Percentiles rank a stretch among this genome's conserved stretches.
These are phyloP conservation scores for Malthinus seriepunctatus DNA, from an alignment of 2,888 invertebrate genomes.

Conservation along the genomic window DNA sequence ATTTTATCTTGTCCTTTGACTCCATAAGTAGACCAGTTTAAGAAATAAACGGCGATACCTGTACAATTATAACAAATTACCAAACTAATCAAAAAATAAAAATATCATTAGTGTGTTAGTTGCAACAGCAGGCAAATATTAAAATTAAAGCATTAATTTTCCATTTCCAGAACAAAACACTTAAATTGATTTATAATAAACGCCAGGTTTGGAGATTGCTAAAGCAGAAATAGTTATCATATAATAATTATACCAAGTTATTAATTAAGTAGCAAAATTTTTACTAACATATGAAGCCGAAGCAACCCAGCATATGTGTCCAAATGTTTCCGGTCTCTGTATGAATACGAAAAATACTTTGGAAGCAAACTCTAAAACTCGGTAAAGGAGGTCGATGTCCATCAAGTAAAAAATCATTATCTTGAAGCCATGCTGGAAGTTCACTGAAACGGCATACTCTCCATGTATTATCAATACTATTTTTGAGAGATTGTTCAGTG, in stretches of 20 bases:
- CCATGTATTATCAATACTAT: slow-evolving; percentile 57
- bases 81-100: too few relatives aligned
- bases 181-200: too few relatives aligned
- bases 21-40: slow-evolving; percentile 70
- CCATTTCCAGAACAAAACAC: too few relatives aligned
- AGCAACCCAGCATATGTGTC: slow-evolving; percentile 92
- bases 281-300: slow-evolving; percentile 73
- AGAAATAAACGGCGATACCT: slow-evolving; percentile 76
- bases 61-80: too few relatives aligned
- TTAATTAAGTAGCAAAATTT: not conserved
- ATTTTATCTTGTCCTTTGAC: slow-evolving; percentile 91
- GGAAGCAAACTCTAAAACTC: slow-evolving; percentile 95
- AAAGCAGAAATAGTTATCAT: too few relatives aligned
- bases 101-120: too few relatives aligned
- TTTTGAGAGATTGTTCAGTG: too few relatives aligned
- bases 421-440: slow-evolving; percentile 95
- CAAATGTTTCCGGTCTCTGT: slow-evolving; percentile 99
- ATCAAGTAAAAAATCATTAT: slow-evolving; percentile 95
- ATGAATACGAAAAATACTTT: slow-evolving; percentile 97
- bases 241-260: too few relatives aligned
- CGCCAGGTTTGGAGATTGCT: too few relatives aligned
- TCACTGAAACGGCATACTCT: slow-evolving; percentile 91
- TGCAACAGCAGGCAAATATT: too few relatives aligned
- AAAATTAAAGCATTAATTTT: too few relatives aligned
- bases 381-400: slow-evolving; percentile 97